Base-by-base conservation (phyloP, 2,888 invertebrate genomes). In the Microdon myrmicae region DNA sequence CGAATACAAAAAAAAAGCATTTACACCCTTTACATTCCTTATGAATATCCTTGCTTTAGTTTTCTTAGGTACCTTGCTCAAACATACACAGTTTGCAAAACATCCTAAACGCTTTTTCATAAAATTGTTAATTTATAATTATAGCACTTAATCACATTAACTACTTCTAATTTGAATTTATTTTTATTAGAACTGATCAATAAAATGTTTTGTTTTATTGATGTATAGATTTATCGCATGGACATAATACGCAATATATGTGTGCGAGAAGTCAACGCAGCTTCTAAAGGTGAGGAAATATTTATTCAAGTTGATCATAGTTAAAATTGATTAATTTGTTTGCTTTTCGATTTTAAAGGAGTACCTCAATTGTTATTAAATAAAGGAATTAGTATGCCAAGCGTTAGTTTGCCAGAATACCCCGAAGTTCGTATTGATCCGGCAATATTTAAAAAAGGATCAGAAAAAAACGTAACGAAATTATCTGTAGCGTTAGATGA, bases 211-310 rank as follows among this genome's bases (percentile, higher is more conserved):
- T 20, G 16, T 49, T 20, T 51, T 8, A 41, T 13, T 31, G 53
- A n/a, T n/a, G n/a, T 60, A 5, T 38, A 77, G 79, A 71, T 79
- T 4, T 94, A 91, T 81, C 85, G 88, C 49, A 87, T 94, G 68
- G 94, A 94, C 79, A 88, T 92, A 32, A 89, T 90, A 84, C 81
- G 92, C 38, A 91, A 92, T 75, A 86, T 92, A 67, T 87, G 87
- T 26, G 83, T 87, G 10, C 83, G 87, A 26, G 83, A 82, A 70
- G 71, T 71, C 2, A 66, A 68, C 31, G 49, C 54, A 10, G 32
- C 23, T 51, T 35, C 31, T 34, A n/a, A n/a, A n/a, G n/a, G n/a
- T n/a, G n/a, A n/a, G n/a, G n/a, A n/a, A n/a, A n/a, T n/a, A n/a
- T n/a, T n/a, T n/a, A n/a, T n/a, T n/a, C n/a, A n/a, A n/a, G n/a